Percentiles rank a stretch among this genome's conserved stretches.
phyloP scores from a whole-genome alignment of 2,797 vertebrate species.

The Alectoris magna region DNA sequence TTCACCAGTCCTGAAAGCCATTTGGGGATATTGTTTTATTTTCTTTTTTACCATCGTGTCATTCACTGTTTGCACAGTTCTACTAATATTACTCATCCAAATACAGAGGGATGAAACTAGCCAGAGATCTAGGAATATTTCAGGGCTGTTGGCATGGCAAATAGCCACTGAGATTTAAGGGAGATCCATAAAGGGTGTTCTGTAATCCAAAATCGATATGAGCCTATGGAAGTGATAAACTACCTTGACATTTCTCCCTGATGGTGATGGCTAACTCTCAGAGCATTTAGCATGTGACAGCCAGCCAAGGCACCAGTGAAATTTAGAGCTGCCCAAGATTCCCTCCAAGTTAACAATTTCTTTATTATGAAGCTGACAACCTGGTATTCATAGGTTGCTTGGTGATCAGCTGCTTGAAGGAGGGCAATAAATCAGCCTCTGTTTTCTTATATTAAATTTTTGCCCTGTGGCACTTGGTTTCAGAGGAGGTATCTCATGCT shows the following conservation, averaged over 20 bases:
- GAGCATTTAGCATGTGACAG: neutral
- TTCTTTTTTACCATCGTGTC: neutral
- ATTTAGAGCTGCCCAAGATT: neutral
- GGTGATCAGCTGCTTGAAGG: conserved; percentile 15
- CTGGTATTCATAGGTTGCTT: conserved; percentile 2
- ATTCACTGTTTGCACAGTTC: conserved; percentile 20
- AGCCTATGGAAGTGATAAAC: neutral
- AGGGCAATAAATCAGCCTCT: neutral
- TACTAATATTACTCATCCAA: neutral
- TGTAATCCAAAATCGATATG: conserved; percentile 8
- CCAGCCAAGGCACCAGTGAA: neutral
- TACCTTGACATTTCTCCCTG: neutral
- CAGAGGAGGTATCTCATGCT: neutral
- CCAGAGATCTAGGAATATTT: neutral
- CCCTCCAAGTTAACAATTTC: conserved; percentile 4
- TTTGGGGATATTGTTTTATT: conserved; percentile 22
- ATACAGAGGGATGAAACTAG: neutral
- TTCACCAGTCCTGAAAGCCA: conserved; percentile 46
- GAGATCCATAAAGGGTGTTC: conserved; percentile 35
- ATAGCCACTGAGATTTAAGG: neutral
- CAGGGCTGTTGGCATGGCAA: neutral
- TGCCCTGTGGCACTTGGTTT: neutral
- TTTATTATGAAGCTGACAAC: conserved; percentile 24
- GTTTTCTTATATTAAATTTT: neutral
- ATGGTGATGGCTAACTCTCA: neutral